Percentiles rank a stretch among this genome's conserved stretches.
Evolutionary conservation across 1,140 invertebrate genomes (phyloP).

Genomic region (Drosophila teissieri): DNA sequence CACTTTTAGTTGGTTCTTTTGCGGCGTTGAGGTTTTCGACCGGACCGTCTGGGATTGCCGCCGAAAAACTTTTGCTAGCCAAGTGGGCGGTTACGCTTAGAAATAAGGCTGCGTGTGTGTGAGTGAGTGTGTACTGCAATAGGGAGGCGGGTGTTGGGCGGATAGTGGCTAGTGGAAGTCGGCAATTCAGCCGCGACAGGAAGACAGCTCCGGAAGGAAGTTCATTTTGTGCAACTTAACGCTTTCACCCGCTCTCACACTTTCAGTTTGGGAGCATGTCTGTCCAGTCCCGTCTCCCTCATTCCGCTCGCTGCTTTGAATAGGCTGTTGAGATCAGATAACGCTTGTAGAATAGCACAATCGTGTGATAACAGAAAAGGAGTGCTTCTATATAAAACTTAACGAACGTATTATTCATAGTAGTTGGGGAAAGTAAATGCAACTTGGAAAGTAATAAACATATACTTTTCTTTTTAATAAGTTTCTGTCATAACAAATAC

Average conservation of each 20-base stretch:
- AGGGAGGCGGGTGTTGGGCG: not conserved
- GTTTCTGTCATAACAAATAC: too few relatives aligned
- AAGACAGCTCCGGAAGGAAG: constrained; percentile 67
- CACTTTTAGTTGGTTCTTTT: constrained; percentile 35
- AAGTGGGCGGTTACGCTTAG: constrained; percentile 39
- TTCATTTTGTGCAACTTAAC: constrained; percentile 77
- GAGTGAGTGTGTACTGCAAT: not conserved
- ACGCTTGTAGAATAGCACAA: constrained; percentile 1
- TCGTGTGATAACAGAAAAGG: not conserved
- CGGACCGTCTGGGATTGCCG: constrained; percentile 48
- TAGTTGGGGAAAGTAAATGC: too few relatives aligned
- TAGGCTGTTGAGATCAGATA: constrained; percentile 49
- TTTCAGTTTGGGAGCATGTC: constrained; percentile 16
- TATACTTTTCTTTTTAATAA: too few relatives aligned
- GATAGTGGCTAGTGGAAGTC: constrained; percentile 20
- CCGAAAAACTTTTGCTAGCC: constrained; percentile 40
- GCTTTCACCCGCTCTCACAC: constrained; percentile 38
- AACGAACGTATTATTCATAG: too few relatives aligned
- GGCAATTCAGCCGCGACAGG: constrained; percentile 62
- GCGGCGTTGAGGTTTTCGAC: constrained; percentile 41
- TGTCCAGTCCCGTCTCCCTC: constrained; percentile 16
- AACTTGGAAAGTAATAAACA: too few relatives aligned
- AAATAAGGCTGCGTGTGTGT: constrained; percentile 4
- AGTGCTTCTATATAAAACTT: not conserved
- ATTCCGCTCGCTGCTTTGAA: constrained; percentile 4